Conservation (phyloP, 2,113 vertebrate species). For the Sus scrofa region T2T-Sscrofa CM000826.6:137518001-137518500, state of each 20-base stretch:
- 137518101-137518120: not conserved
- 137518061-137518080: not conserved
- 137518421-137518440: not conserved
- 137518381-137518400: not conserved
- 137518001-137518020: not conserved
- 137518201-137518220: not conserved
- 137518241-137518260: constrained; percentile 23
- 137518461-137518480: not conserved
- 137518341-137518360: not conserved
- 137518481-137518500: not conserved
- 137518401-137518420: not conserved
- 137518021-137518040: not conserved
- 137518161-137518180: constrained; percentile 53
- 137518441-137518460: not conserved
- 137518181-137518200: constrained; percentile 59
- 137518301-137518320: not conserved
- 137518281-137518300: not conserved
- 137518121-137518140: constrained; percentile 55
- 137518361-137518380: not conserved
- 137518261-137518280: not conserved
- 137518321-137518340: not conserved
- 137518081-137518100: constrained; percentile 7
- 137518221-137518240: constrained; percentile 6
- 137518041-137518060: not conserved
- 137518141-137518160: constrained; percentile 66